phyloP scores from a whole-genome alignment of 1,140 invertebrate species.

The Camponotus pennsylvanicus region DNA sequence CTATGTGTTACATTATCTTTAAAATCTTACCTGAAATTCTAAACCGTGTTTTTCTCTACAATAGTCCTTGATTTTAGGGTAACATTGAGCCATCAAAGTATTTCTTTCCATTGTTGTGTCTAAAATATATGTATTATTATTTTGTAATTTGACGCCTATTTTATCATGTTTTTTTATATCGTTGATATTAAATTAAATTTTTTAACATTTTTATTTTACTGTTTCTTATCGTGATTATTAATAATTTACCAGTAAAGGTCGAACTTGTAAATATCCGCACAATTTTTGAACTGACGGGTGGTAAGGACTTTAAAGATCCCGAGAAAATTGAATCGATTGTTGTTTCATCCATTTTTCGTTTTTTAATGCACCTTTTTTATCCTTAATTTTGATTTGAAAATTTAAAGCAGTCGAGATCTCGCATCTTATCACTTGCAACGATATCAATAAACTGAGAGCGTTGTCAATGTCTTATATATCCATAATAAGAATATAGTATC shows the following conservation, averaged over 20 bases:
- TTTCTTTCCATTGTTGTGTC: constrained; percentile 99
- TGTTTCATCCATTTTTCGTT: constrained; percentile 92
- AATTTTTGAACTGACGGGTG: constrained; percentile 98
- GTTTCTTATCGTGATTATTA: not conserved
- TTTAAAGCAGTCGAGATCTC: not conserved
- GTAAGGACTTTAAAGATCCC: constrained; percentile 95
- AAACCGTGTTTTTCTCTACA: constrained; percentile 98
- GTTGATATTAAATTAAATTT: constrained; percentile 16
- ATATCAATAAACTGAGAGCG: constrained; percentile 53
- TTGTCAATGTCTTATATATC: constrained; percentile 51
- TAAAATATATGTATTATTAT: constrained; percentile 81
- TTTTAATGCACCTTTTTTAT: not conserved
- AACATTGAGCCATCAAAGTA: constrained; percentile 99
- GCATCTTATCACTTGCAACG: constrained; percentile 34
- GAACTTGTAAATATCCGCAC: constrained; percentile 99
- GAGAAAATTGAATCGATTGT: constrained; percentile 96
- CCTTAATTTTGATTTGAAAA: constrained; percentile 22
- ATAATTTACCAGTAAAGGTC: constrained; percentile 96
- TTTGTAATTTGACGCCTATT: not conserved
- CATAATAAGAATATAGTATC: constrained; percentile 41
- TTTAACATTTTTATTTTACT: constrained; percentile 2
- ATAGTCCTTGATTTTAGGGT: constrained; percentile 98
- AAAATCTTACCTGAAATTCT: constrained; percentile 96
- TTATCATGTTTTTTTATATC: not conserved
- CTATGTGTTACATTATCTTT: not conserved